Percentiles rank a stretch among this genome's conserved stretches.
These are phyloP conservation scores for Sebastes schlegelii DNA, from an alignment of 2,113 vertebrate species.

Conservation along the genomic window DNA sequence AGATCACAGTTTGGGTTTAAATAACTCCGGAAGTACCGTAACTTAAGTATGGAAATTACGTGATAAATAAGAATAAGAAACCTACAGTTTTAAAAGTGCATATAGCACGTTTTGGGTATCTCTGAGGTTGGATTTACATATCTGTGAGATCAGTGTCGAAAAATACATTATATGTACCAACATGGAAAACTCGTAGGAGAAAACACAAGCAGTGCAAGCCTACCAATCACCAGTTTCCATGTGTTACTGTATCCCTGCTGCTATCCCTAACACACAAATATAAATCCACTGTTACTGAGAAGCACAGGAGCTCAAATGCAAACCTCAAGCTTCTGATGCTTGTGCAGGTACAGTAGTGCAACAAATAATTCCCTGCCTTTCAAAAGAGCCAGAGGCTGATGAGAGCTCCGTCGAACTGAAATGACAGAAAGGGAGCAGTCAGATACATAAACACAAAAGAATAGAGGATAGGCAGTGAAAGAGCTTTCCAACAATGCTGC, in stretches of 20 bases:
- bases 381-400: slow-evolving; percentile 36
- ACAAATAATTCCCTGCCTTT: slow-evolving; percentile 9
- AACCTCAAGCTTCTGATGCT: not conserved
- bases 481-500: slow-evolving; percentile 31
- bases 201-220: not conserved
- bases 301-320: not conserved
- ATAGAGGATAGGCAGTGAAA: not conserved
- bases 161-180: not conserved
- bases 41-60: too few species aligned
- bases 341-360: not conserved
- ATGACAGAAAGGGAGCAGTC: slow-evolving; percentile 49
- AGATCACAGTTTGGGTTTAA: too few species aligned
- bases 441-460: slow-evolving; percentile 28
- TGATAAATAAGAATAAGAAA: not conserved
- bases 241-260: not conserved
- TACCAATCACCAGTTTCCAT: not conserved
- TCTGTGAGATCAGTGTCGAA: not conserved
- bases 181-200: not conserved
- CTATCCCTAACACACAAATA: not conserved
- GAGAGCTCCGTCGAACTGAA: slow-evolving; percentile 15
- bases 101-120: not conserved
- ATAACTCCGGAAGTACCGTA: too few species aligned
- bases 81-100: not conserved
- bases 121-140: not conserved
- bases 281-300: not conserved